A percentile compares a stretch with the other conserved stretches of the same genome.
Conservation (phyloP, 2,888 invertebrate species). For the Hesperia comma region DNA sequence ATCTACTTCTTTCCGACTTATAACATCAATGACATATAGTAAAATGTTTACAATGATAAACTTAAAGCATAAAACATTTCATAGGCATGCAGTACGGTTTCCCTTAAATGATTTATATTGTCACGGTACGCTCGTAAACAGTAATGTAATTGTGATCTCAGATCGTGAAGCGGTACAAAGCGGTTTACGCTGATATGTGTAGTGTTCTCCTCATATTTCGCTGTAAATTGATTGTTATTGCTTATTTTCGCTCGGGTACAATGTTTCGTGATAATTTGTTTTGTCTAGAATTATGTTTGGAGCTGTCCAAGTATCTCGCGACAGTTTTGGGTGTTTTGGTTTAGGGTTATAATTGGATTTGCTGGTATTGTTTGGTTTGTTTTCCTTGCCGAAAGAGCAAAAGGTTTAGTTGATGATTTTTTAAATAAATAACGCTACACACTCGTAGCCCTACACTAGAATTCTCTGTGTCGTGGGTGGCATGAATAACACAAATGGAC, state of each 20-base stretch:
- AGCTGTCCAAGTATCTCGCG: neutral
- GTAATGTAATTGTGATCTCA: conserved; percentile 48
- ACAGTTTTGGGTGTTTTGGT: neutral
- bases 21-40: no score
- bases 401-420: no score
- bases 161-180: conserved; percentile 45
- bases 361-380: neutral
- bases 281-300: conserved; percentile 11
- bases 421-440: no score
- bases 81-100: neutral
- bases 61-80: neutral
- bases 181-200: conserved; percentile 32
- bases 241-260: conserved; percentile 21
- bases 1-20: no score
- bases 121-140: conserved; percentile 46
- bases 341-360: neutral
- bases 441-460: no score
- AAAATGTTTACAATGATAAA: no score
- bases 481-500: no score
- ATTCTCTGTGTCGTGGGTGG: no score
- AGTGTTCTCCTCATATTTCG: conserved; percentile 27
- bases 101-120: conserved; percentile 1
- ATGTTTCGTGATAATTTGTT: conserved; percentile 22
- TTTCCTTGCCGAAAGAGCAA: neutral
- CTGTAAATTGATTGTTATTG: conserved; percentile 32